A percentile compares a stretch with the other conserved stretches of the same genome.
phyloP scores from a whole-genome alignment of 2,113 vertebrate species.

The Xiphophorus maculatus region DNA sequence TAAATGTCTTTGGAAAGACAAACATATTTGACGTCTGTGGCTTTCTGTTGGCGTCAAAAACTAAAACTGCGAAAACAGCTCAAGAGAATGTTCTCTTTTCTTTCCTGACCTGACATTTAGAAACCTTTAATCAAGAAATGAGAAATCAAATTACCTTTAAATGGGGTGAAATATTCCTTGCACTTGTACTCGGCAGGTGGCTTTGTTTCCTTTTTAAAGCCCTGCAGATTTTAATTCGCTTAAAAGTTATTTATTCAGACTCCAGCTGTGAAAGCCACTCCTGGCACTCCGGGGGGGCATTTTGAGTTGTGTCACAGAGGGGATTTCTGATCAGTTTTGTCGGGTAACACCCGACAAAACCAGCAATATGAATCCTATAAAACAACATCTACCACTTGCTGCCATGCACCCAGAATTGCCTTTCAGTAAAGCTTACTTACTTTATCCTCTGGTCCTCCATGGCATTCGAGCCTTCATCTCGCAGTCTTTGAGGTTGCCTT shows the following conservation, averaged over 20 bases:
- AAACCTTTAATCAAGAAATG: too few species aligned
- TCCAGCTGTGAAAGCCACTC: not conserved
- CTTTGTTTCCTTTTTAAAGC: not conserved
- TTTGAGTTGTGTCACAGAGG: not conserved
- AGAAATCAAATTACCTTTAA: too few species aligned
- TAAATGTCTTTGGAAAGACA: too few species aligned
- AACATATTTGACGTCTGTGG: too few species aligned
- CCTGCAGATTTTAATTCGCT: too few species aligned
- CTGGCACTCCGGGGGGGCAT: not conserved
- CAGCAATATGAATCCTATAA: not conserved
- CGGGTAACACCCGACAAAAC: not conserved
- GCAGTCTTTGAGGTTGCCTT: not conserved
- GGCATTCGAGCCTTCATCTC: constrained; percentile 18
- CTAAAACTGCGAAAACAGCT: too few species aligned
- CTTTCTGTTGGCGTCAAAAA: too few species aligned
- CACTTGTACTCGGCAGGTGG: too few species aligned
- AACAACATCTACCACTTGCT: not conserved
- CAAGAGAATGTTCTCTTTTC: too few species aligned
- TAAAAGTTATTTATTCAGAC: not conserved
- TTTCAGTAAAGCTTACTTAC: constrained; percentile 29
- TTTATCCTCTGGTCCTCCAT: constrained; percentile 11
- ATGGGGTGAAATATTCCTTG: too few species aligned
- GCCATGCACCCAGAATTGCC: not conserved
- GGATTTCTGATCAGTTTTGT: not conserved
- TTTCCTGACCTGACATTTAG: too few species aligned